These are phyloP conservation scores for Tupiocoris notatus DNA, from an alignment of 2,888 invertebrate genomes.

Conservation along the genomic window DNA sequence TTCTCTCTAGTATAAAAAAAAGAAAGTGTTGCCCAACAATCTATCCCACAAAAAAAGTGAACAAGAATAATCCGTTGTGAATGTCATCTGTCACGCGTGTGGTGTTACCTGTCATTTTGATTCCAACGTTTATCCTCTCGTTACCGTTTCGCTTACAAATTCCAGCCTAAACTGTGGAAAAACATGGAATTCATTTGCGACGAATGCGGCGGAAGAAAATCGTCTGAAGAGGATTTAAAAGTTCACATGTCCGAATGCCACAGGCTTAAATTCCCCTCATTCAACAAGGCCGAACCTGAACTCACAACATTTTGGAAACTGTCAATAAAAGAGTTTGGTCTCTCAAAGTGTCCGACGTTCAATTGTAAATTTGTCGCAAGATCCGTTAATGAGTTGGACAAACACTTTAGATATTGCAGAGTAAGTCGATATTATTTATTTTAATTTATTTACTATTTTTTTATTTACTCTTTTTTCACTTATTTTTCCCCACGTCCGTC, in stretches of 20 bases:
- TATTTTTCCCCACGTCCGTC: too few relatives aligned
- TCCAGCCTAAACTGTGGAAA: conserved; percentile 15
- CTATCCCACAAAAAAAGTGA: too few relatives aligned
- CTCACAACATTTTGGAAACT: conserved; percentile 10
- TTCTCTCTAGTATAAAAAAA: too few relatives aligned
- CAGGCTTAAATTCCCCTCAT: neutral
- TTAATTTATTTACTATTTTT: neutral
- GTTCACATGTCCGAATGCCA: conserved; percentile 10
- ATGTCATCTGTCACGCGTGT: too few relatives aligned
- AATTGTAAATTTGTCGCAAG: conserved; percentile 50
- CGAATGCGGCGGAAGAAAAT: conserved; percentile 28
- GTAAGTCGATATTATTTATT: conserved; percentile 38
- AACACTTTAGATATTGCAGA: conserved; percentile 47
- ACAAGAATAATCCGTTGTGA: too few relatives aligned
- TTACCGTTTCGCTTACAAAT: too few relatives aligned
- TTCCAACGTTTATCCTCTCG: too few relatives aligned
- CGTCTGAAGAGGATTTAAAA: neutral
- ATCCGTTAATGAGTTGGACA: conserved; percentile 48
- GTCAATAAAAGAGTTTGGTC: neutral
- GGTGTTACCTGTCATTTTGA: too few relatives aligned
- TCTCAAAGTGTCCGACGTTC: conserved; percentile 29
- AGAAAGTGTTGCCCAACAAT: too few relatives aligned
- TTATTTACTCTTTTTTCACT: neutral
- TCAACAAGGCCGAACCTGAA: neutral
- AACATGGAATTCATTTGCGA: conserved; percentile 12